A percentile compares a stretch with the other conserved stretches of the same genome.
Evolutionary conservation across 2,797 vertebrate genomes (phyloP).

Genomic region (Hemitrygon akajei): DNA sequence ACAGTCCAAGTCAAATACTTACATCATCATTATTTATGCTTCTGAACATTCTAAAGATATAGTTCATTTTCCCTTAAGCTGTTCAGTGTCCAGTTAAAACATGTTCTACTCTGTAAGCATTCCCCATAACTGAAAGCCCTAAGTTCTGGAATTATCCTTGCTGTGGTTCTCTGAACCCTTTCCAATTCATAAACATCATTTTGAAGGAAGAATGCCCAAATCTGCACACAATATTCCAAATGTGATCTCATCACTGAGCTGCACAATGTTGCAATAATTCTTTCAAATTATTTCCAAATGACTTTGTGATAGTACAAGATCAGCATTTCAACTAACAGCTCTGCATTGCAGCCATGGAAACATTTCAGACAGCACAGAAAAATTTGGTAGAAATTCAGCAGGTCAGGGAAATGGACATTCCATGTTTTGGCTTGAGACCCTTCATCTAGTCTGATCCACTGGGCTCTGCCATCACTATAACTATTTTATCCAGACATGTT

Average conservation of each 20-base stretch:
- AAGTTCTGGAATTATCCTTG: conserved; percentile 13
- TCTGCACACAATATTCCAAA: conserved; percentile 29
- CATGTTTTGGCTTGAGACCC: too few species aligned
- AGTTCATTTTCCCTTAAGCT: not conserved
- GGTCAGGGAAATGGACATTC: too few species aligned
- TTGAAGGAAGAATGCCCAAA: conserved; percentile 24
- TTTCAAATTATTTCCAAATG: conserved; percentile 25
- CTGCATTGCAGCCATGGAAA: not conserved
- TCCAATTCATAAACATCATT: conserved; percentile 6
- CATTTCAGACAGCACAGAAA: not conserved
- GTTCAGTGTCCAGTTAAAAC: conserved; percentile 4
- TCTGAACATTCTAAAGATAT: conserved; percentile 17
- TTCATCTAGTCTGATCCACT: too few species aligned
- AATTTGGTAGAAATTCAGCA: too few species aligned
- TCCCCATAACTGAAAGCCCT: not conserved
- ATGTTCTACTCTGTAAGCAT: conserved; percentile 13
- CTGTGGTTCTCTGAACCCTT: conserved; percentile 11
- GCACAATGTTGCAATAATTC: conserved; percentile 17
- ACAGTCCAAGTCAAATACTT: conserved; percentile 22
- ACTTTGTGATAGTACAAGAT: not conserved
- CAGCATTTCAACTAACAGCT: not conserved
- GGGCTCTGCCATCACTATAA: too few species aligned
- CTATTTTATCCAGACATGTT: too few species aligned
- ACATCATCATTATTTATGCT: conserved; percentile 21
- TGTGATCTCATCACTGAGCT: conserved; percentile 23